Base-by-base conservation (phyloP, 2,888 invertebrate species). In the Rugalucina vietnamica region DNA sequence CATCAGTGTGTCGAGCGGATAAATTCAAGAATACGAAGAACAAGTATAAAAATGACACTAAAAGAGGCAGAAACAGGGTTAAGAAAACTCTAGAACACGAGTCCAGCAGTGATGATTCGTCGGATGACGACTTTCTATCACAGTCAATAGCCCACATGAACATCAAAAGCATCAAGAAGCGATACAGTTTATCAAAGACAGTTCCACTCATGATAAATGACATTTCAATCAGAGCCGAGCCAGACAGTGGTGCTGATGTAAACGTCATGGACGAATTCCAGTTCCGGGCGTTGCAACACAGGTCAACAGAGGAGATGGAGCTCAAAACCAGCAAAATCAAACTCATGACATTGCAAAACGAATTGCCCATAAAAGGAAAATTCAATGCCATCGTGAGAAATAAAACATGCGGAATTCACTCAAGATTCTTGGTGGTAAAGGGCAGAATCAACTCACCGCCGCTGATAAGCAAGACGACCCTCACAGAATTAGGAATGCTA, bases 191-290 rank as follows among this genome's bases (percentile, higher is more conserved):
- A 4, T 27, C 27, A 27, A 60, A 60, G 29, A 60, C 60, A 29
- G 60, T 60, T 21, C 29, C 60, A 60, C 60, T 60, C 5, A 60
- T 60, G 60, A 21, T 60, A 27, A 60, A 60, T 60, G 60, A 60
- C 29, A 60, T 60, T 4, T 60, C 14, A 8, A 27, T 60, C 8
- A 60, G 60, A 18, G 60, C 27, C 10, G 29, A 60, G 21, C 60
- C 60, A 24, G 60, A 60, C n/a, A 54, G 54, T 54, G 54, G 54
- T 8, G 54, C 54, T n/a, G n/a, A n/a, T n/a, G n/a, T n/a, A n/a
- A 60, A 60, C 60, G 60, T 60, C 60, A 60, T 60, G 60, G 60
- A 60, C 29, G 60, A 60, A 21, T 60, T 60, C 21, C 60, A 60
- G 60, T 60, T 60, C 29, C 60, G 60, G 29, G 60, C 60, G 21